Evolutionary conservation across 2,113 vertebrate species (phyloP), one percentile per base, ranked within the genome.

Genomic region (Thunnus maccoyii): DNA sequence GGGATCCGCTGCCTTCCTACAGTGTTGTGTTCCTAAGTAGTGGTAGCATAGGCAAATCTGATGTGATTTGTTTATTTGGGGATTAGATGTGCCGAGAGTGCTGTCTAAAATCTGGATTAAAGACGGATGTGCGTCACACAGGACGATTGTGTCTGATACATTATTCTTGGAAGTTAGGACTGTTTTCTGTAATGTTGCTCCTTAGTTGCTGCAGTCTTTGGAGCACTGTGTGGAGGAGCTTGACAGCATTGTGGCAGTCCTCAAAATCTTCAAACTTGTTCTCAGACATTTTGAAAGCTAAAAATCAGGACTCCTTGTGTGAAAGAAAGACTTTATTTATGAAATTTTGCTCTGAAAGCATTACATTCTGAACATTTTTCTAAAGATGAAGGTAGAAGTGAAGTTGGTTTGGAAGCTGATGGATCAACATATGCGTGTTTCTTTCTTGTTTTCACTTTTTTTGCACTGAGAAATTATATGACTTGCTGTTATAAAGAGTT

Each of bases 271-370:
- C 27, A 5, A 15, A 66, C 20, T 16, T 25, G 22, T 30, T 14
- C 22, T 63, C 51, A 5, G 5, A 15, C 30, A 1, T 27, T 16
- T 32, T 32, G 4, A n/a, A 17, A 16, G 27, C 3, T 65, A 5
- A 14, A 66, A 80, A 66, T 66, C 18, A 71, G 11, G 18, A 86
- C 54, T 57, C 66, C 15, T n/a, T 32, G 60, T 70, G 54, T 80
- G 68, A 83, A 84, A 87, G 54, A 85, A 79, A 83, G 47, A 70
- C 56, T 91, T 89, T 86, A 91, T 91, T 92, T 87, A 83, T 83
- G 62, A 89, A 82, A 86, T 78, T 22, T 9, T 79, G 65, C 71
- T 82, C 20, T 56, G 66, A 84, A 81, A 91, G 86, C 67, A 83
- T 75, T 87, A 90, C 80, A 90, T 89, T 89, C 84, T 63, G 57